Conservation (phyloP, 2,113 vertebrate genomes). For the Indicator maculatus region DNA sequence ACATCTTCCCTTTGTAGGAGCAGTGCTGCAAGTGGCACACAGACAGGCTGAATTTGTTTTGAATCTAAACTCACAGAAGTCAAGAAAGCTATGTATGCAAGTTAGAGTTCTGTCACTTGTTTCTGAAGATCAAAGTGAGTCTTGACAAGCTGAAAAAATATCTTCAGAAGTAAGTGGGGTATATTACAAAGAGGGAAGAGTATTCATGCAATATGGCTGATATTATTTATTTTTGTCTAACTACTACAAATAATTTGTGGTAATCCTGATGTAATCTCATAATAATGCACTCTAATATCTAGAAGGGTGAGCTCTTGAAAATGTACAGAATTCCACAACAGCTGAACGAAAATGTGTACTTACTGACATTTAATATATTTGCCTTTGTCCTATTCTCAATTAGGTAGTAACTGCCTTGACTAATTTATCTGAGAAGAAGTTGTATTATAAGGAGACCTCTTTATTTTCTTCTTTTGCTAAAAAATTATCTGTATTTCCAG, state of each 20-base stretch:
- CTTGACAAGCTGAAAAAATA: background rate
- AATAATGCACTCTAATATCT: background rate
- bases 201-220: background rate
- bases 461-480: background rate
- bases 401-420: background rate
- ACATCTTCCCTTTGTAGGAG: background rate
- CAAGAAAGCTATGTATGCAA: background rate
- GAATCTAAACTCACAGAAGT: background rate
- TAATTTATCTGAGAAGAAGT: background rate
- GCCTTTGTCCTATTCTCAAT: background rate
- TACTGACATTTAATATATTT: background rate
- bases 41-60: background rate
- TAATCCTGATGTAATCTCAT: slow-evolving; percentile 26
- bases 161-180: background rate
- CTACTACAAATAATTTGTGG: background rate
- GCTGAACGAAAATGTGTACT: background rate
- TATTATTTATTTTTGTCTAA: slow-evolving; percentile 5
- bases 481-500: background rate
- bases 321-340: background rate
- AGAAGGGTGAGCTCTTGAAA: background rate
- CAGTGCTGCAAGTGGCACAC: background rate
- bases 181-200: background rate
- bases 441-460: background rate
- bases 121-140: slow-evolving; percentile 1
- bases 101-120: background rate